Base-by-base conservation (phyloP, 2,888 invertebrate species). In the Rhodophaea formosa region DNA sequence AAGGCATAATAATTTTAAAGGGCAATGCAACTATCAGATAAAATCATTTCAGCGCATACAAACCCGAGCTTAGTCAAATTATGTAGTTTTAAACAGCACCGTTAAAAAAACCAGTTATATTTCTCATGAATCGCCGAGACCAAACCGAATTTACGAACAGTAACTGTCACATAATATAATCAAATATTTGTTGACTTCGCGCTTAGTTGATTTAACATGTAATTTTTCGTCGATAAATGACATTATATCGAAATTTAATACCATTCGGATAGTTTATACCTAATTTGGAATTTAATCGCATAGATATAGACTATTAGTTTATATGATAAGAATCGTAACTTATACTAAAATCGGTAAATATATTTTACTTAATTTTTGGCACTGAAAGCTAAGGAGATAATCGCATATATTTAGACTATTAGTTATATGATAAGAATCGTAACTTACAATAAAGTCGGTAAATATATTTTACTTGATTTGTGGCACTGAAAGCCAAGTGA, bases 91-190 rank as follows among this genome's bases (percentile, higher is more conserved):
- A 46, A 57, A 58, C 51, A 35, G 65, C 66, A 68, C 69, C 66
- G 67, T 73, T 65, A 69, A 67, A 58, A 53, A 69, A 72, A 53
- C 72, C 61, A 15, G 73, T 71, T 68, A 58, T 14, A 49, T 63
- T 73, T 74, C 74, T 64, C 73, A 73, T 65, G 59, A 62, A 62
- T 58, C 53, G 53, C 43, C 23, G 43, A 7, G 42, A 14, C 43
- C 29, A 42, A 53, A 43, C 23, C 29, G 53, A 43, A 43, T 43
- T 53, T 43, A 43, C 42, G 42, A 10, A 44, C 14, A 44, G 8
- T 43, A 53, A 53, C 14, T 53, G 44, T 43, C 53, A 14, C 15
- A 17, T 53, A 29, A 17, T n/a, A 23, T 53, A 17, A 53, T 53
- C 42, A 42, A 53, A 53, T 32, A 54, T 53, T 53, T 45, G 44